Base-by-base conservation (phyloP, 1,140 invertebrate genomes). In the Scaptomyza hsui region DNA sequence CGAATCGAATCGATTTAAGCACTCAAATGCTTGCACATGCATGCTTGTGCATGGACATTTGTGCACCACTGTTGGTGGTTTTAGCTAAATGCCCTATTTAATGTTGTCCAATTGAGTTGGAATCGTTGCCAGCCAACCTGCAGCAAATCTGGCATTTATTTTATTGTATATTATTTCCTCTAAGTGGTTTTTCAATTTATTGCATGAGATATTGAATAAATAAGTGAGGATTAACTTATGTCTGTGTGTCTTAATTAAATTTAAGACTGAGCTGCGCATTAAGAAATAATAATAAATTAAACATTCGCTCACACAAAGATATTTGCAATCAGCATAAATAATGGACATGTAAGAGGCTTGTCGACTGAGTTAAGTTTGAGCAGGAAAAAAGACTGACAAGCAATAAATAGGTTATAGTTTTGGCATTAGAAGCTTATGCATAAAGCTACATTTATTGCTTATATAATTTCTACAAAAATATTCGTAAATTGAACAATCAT, bases 1-100 rank as follows among this genome's bases (percentile, higher is more conserved):
- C 26, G 26, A n/a, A n/a, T n/a, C n/a, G 13, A 48, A 24, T 19
- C 18, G 16, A 48, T 60, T 47, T 60, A 48, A 60, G 13, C 9
- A 42, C 39, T 19, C 5, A 7, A 13, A 35, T 57, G 10, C 24
- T 16, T 7, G 10, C 16, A 35, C 6, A 24, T 26, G 24, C 26
- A 29, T 29, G 26, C n/a, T n/a, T 42, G 21, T 13, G 10, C 4
- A 26, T 6, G 0, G 13, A 53, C 35, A 41, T 24, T 53, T 24
- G 5, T 12, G n/a, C 19, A 55, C 0, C 51, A 55, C 19, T 26
- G 52, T 42, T 24, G 18, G 5, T 32, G 26, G 42, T 26, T 53
- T 52, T 13, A 29, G 29, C 16, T 21, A 52, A 52, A 52, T 52
- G 52, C 19, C 12, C 19, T 15, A 15, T 41, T 53, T 24, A 41